These are phyloP conservation scores for Melieria omissa DNA, from an alignment of 2,888 invertebrate genomes.

Conservation along the genomic window DNA sequence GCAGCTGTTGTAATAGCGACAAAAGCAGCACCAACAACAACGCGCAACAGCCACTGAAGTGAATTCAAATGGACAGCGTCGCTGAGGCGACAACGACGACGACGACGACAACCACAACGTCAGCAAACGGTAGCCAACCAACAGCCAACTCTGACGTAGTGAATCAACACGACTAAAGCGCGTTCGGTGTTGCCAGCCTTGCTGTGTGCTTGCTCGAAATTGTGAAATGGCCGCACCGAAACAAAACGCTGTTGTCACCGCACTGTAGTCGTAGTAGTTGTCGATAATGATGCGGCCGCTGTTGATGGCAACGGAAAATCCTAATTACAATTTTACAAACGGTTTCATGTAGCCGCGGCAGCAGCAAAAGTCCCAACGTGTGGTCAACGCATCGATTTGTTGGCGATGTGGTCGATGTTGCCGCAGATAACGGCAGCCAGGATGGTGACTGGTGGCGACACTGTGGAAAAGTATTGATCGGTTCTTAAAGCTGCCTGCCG, in stretches of 20 bases:
- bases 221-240: background rate
- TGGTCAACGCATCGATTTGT: too few relatives aligned
- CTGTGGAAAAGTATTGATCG: too few relatives aligned
- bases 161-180: background rate
- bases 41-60: background rate
- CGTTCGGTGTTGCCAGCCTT: background rate
- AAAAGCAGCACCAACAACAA: background rate
- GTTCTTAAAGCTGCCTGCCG: too few relatives aligned
- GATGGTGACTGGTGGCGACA: too few relatives aligned
- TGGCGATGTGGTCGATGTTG: too few relatives aligned
- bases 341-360: background rate
- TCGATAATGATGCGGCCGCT: background rate
- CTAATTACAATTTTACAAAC: constrained; percentile 3
- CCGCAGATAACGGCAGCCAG: too few relatives aligned
- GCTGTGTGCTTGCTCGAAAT: background rate
- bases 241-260: background rate
- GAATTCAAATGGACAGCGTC: constrained; percentile 2
- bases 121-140: background rate
- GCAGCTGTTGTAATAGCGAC: background rate
- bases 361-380: constrained; percentile 41
- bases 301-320: background rate
- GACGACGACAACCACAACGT: background rate
- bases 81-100: background rate
- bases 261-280: background rate
- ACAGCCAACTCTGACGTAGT: too few relatives aligned